Percentiles rank a stretch among this genome's conserved stretches.
Conservation (phyloP, 2,113 vertebrate species). For the Hoplias malabaricus region DNA sequence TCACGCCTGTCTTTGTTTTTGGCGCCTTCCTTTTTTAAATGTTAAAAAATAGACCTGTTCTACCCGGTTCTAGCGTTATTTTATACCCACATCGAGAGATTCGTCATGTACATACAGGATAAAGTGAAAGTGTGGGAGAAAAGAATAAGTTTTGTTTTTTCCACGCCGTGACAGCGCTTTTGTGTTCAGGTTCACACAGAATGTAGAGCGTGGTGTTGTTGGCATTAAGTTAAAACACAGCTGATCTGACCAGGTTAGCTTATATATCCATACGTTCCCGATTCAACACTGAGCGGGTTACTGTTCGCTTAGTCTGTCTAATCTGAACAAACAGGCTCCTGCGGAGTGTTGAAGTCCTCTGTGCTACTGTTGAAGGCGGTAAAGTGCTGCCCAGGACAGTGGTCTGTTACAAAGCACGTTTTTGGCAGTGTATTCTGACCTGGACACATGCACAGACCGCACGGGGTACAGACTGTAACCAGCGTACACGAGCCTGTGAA, state of each 20-base stretch:
- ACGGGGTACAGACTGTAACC: not conserved
- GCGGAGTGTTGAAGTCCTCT: not conserved
- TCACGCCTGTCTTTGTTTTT: no score
- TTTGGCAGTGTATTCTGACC: not conserved
- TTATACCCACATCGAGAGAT: not conserved
- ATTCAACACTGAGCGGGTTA: not conserved
- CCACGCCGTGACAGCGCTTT: no score
- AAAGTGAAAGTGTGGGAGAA: not conserved
- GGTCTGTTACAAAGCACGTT: not conserved
- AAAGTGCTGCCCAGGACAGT: not conserved
- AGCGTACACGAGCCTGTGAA: not conserved
- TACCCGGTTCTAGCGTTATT: not conserved
- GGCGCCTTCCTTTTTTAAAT: not conserved
- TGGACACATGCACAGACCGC: not conserved
- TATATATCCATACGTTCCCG: not conserved
- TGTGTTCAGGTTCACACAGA: not conserved
- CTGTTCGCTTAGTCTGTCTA: not conserved
- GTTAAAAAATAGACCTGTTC: not conserved
- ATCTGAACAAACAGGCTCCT: not conserved
- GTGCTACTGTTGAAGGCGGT: not conserved
- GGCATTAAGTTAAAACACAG: not conserved
- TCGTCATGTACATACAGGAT: not conserved
- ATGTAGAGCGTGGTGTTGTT: not conserved
- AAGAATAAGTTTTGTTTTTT: not conserved
- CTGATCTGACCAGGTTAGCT: not conserved